These are phyloP conservation scores for Mystacides longicornis DNA, from an alignment of 2,888 invertebrate species.

Conservation along the genomic window DNA sequence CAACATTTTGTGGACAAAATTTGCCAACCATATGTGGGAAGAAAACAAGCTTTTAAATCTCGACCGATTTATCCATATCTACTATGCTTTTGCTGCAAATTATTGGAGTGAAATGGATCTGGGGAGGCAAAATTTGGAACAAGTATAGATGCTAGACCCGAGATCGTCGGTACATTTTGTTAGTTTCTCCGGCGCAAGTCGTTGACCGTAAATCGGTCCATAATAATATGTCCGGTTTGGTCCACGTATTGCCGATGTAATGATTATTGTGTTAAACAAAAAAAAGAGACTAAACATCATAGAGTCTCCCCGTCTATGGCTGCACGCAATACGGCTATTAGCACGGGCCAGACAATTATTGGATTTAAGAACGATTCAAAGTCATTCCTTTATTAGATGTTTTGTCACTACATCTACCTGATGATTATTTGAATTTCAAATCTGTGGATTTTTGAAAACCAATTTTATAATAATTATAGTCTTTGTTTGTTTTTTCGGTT, in stretches of 20 bases:
- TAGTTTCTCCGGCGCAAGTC: too few relatives aligned
- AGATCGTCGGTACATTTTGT: too few relatives aligned
- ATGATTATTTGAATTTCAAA: not conserved
- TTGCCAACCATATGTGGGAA: too few relatives aligned
- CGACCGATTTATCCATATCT: too few relatives aligned
- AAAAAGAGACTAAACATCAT: not conserved
- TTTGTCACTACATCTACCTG: not conserved
- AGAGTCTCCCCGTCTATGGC: not conserved
- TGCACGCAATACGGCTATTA: not conserved
- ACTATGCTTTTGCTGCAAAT: too few relatives aligned
- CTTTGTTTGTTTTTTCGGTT: not conserved
- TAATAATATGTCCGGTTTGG: not conserved
- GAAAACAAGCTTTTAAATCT: too few relatives aligned
- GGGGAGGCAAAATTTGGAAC: too few relatives aligned
- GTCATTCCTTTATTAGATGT: not conserved
- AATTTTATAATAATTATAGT: too few relatives aligned
- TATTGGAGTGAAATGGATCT: too few relatives aligned
- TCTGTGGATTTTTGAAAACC: too few relatives aligned
- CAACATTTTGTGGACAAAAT: too few relatives aligned
- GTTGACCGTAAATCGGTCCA: not conserved
- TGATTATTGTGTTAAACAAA: not conserved
- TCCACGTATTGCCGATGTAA: not conserved
- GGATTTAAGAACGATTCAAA: not conserved
- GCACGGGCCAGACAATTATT: not conserved
- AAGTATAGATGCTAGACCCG: too few relatives aligned